Conservation (phyloP, 2,113 vertebrate species). For the Dasyurus viverrinus region DNA sequence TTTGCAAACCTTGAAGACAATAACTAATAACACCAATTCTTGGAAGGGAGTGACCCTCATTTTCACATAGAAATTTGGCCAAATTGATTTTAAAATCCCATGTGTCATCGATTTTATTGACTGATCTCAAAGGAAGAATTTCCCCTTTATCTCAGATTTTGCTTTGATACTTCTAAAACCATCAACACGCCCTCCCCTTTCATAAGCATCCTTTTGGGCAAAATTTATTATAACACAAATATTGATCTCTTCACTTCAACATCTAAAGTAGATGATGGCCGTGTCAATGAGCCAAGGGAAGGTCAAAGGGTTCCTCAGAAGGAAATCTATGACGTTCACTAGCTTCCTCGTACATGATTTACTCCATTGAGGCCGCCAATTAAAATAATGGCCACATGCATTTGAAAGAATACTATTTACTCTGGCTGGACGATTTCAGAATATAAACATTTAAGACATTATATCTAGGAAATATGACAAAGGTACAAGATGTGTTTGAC, state of each 20-base stretch:
- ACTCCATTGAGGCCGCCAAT: constrained; percentile 79
- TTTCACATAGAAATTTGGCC: neutral
- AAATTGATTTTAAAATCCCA: neutral
- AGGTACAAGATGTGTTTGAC: neutral
- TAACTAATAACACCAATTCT: too few species aligned
- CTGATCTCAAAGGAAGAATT: neutral
- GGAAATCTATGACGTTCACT: constrained; percentile 77
- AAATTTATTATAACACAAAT: constrained; percentile 64
- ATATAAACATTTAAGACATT: constrained; percentile 70
- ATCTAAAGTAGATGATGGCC: constrained; percentile 71
- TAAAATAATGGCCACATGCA: constrained; percentile 70
- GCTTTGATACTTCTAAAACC: constrained; percentile 6
- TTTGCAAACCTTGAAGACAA: neutral
- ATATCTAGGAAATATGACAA: constrained; percentile 22
- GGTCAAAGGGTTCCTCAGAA: constrained; percentile 64
- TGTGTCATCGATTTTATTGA: neutral
- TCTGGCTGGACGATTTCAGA: constrained; percentile 67
- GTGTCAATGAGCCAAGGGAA: constrained; percentile 69
- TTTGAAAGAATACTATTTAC: constrained; percentile 62
- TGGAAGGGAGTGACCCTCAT: neutral
- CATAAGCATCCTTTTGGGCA: constrained; percentile 12
- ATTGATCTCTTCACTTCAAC: constrained; percentile 51
- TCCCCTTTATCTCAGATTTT: constrained; percentile 25
- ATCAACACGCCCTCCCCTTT: neutral
- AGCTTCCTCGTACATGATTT: constrained; percentile 67